phyloP scores from a whole-genome alignment of 2,113 vertebrate genomes.

The Pholis gunnellus region DNA sequence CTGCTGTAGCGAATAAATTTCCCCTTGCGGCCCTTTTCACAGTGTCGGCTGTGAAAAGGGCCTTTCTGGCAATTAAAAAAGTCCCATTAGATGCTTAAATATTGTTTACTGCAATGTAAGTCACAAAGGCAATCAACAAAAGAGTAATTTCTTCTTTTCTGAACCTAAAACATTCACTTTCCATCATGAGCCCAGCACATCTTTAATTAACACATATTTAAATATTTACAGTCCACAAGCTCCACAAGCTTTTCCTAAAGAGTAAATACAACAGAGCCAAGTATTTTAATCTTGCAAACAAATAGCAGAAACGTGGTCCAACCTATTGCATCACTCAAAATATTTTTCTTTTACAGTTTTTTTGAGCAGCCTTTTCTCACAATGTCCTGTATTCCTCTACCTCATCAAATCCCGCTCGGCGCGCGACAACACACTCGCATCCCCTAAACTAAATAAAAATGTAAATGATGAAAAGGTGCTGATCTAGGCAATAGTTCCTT shows the following conservation, averaged over 20 bases:
- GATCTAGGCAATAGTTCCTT: neutral
- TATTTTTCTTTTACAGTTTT: neutral
- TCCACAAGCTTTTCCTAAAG: neutral
- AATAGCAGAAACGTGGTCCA: slow-evolving; percentile 30
- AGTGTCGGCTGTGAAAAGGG: neutral
- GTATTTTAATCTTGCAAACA: slow-evolving; percentile 5
- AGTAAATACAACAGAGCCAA: neutral
- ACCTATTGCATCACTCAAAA: slow-evolving; percentile 14
- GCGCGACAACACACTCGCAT: neutral
- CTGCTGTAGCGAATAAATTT: too few species aligned
- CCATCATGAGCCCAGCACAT: neutral
- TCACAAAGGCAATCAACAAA: neutral
- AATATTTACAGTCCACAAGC: slow-evolving; percentile 51
- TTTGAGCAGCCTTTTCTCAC: neutral
- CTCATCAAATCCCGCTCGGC: neutral
- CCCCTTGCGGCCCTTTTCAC: too few species aligned
- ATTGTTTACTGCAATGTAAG: neutral
- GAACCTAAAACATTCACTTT: neutral
- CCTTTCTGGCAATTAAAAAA: neutral
- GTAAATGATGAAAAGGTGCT: slow-evolving; percentile 24
- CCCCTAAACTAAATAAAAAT: neutral
- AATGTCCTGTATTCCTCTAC: neutral
- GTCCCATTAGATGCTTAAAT: neutral
- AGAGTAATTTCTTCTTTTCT: neutral
- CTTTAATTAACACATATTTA: slow-evolving; percentile 50